Evolutionary conservation across 2,113 vertebrate genomes (phyloP).

Genomic region (Pandion haliaetus): DNA sequence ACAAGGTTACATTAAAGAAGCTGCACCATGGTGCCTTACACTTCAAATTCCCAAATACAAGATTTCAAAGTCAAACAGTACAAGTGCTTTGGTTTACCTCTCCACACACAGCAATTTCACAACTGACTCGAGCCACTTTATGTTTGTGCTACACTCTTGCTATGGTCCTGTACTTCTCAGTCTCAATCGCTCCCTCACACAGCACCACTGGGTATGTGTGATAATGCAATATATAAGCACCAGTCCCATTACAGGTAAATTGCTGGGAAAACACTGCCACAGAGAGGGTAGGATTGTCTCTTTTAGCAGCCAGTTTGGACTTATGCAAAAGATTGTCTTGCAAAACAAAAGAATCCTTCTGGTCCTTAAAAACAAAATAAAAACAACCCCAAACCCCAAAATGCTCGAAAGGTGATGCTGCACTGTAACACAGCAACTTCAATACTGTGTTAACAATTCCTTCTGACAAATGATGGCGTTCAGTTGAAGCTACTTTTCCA

Average conservation of each 20-base stretch:
- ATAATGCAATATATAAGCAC: background rate
- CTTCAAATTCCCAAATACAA: background rate
- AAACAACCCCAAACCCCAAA: accelerated
- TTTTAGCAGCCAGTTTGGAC: background rate
- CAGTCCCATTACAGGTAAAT: background rate
- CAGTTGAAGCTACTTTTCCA: background rate
- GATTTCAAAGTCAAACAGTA: background rate
- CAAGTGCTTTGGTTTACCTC: background rate
- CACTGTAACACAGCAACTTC: background rate
- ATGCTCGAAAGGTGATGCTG: background rate
- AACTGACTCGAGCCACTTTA: background rate
- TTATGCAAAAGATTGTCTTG: background rate
- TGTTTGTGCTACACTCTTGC: background rate
- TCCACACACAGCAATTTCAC: background rate
- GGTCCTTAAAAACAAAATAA: background rate
- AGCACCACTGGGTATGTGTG: background rate
- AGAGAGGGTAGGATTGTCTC: background rate
- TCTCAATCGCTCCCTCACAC: background rate
- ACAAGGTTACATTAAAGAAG: background rate
- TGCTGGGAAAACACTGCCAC: background rate
- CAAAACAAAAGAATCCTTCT: background rate
- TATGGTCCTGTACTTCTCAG: background rate
- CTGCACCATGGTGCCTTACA: background rate
- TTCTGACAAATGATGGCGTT: background rate
- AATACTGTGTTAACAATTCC: background rate